phyloP scores from a whole-genome alignment of 2,113 vertebrate species.

The Mustela nigripes region DNA sequence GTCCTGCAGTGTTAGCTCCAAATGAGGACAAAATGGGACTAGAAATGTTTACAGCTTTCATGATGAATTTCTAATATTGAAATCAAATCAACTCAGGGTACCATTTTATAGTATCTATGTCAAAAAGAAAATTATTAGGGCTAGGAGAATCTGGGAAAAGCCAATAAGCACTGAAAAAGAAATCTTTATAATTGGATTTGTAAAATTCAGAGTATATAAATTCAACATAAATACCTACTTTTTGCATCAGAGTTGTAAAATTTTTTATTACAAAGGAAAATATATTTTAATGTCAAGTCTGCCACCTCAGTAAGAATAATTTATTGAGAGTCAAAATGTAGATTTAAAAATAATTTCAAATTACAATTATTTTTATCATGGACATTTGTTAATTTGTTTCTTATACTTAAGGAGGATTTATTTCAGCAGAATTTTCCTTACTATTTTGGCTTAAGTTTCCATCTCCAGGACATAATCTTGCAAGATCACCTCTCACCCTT shows the following conservation, averaged over 20 bases:
- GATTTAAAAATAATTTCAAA: conserved; percentile 54
- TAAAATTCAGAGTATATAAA: conserved; percentile 39
- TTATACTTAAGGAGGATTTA: conserved; percentile 36
- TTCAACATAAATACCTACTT: neutral
- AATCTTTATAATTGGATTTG: conserved; percentile 37
- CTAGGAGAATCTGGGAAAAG: conserved; percentile 20
- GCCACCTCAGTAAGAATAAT: neutral
- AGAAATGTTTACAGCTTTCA: conserved; percentile 13
- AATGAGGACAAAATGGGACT: conserved; percentile 27
- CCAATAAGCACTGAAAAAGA: conserved; percentile 50
- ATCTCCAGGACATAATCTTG: conserved; percentile 64
- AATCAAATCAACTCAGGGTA: conserved; percentile 10
- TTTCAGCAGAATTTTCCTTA: conserved; percentile 46
- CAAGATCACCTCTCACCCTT: conserved; percentile 71
- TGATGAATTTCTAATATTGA: conserved; percentile 48
- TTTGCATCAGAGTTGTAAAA: conserved; percentile 27
- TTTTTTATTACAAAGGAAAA: conserved; percentile 50
- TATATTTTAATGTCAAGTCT: neutral
- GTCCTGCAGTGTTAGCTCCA: neutral
- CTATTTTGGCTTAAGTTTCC: conserved; percentile 60
- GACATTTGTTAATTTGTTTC: conserved; percentile 32
- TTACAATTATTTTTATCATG: conserved; percentile 61
- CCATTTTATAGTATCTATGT: neutral
- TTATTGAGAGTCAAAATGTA: conserved; percentile 22
- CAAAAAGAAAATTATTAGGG: neutral